These are phyloP conservation scores for Apis mellifera DNA, from an alignment of 1,140 invertebrate species.

Conservation along the genomic window Amel_HAv3.1 CM009935.2:11757501-11758000, in stretches of 20 bases:
- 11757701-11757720: conserved; percentile 77
- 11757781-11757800: conserved; percentile 73
- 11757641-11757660: conserved; percentile 77
- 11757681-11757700: conserved; percentile 73
- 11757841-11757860: not conserved
- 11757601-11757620: conserved; percentile 77
- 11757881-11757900: conserved; percentile 33
- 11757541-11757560: conserved; percentile 75
- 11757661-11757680: conserved; percentile 70
- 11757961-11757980: too few species aligned
- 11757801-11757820: conserved; percentile 78
- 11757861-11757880: not conserved
- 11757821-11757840: conserved; percentile 76
- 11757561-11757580: conserved; percentile 70
- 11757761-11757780: not conserved
- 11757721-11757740: conserved; percentile 65
- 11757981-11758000: conserved; percentile 14
- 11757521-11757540: conserved; percentile 74
- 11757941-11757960: too few species aligned
- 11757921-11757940: too few species aligned
- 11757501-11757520: conserved; percentile 62
- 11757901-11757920: not conserved
- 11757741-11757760: conserved; percentile 33
- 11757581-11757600: conserved; percentile 54
- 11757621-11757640: conserved; percentile 76